These are phyloP conservation scores for Salmo trutta DNA, from an alignment of 2,797 vertebrate genomes.

Conservation along the genomic window DNA sequence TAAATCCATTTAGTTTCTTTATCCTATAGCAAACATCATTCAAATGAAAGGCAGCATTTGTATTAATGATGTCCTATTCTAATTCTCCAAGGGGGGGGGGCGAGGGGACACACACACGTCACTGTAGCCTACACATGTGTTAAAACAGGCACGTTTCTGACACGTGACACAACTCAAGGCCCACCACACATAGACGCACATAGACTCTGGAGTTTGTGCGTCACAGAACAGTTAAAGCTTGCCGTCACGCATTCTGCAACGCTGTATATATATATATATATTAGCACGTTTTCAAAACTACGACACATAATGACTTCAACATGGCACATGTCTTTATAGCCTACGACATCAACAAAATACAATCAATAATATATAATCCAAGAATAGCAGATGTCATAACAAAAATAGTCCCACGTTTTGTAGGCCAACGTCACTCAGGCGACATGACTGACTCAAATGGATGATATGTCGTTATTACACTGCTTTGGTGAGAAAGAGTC, in stretches of 20 bases:
- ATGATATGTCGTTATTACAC: constrained; percentile 66
- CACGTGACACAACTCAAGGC: constrained; percentile 35
- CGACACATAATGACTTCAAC: constrained; percentile 36
- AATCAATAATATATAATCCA: constrained; percentile 46
- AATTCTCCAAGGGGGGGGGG: background rate
- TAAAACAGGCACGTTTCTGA: constrained; percentile 13
- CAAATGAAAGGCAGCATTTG: background rate
- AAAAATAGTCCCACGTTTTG: constrained; percentile 2
- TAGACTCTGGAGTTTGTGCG: background rate
- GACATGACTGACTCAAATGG: constrained; percentile 50
- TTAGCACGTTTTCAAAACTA: constrained; percentile 37
- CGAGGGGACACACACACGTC: background rate
- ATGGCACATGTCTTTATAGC: constrained; percentile 49
- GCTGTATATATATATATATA: constrained; percentile 13
- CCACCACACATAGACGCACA: constrained; percentile 31
- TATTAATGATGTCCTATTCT: background rate
- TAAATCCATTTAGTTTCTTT: background rate
- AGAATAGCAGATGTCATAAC: constrained; percentile 24
- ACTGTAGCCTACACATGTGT: constrained; percentile 7
- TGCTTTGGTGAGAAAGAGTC: constrained; percentile 76
- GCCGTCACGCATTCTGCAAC: constrained; percentile 47
- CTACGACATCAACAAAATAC: constrained; percentile 55
- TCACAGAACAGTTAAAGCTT: constrained; percentile 55
- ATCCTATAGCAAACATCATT: constrained; percentile 3
- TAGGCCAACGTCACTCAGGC: background rate